Base-by-base conservation (phyloP, 2,797 vertebrate genomes). In the Aplochiton taeniatus region DNA sequence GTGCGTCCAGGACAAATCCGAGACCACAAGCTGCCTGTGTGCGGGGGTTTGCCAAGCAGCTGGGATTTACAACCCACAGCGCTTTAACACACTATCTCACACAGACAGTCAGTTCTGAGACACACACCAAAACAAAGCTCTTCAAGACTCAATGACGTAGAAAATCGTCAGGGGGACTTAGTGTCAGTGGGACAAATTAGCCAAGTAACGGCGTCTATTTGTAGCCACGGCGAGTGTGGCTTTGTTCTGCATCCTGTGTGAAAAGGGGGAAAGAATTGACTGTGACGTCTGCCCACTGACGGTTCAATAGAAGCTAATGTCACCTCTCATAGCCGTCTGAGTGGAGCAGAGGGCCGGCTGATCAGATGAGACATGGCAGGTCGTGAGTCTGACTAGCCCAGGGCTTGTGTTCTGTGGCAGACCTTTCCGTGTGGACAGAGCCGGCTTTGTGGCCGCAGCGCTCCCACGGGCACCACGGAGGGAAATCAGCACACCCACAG, bases 371-470 rank as follows among this genome's bases (percentile, higher is more conserved):
- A 63, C 41, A 50, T 50, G 61, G 20, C 61, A 63, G 61, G 49
- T 52, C 9, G 49, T 51, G 56, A 60, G 41, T 18, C 61, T 45
- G 42, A 58, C 56, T 69, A 53, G 65, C 48, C 52, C 52, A 70
- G 44, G 9, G 17, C 51, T 41, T 20, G 56, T 57, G 65, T 4
- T 62, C 4, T 12, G 58, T 57, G 51, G 49, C 47, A 61, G 11
- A 8, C 43, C 47, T 52, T 44, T 56, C 66, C 47, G 46, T 44
- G 41, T 55, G 46, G n/a, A 69, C 56, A 68, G 67, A 68, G 17
- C 50, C 41, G 56, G 63, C 65, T 48, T 69, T 74, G 74, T 76
- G 45, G 52, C 57, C n/a, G 49, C 50, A 46, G 45, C n/a, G 20
- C 42, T 73, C 63, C 45, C 46, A 4, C 1, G 13, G 65, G 55